phyloP scores from a whole-genome alignment of 2,113 vertebrate species.

The Syrrhaptes paradoxus region DNA sequence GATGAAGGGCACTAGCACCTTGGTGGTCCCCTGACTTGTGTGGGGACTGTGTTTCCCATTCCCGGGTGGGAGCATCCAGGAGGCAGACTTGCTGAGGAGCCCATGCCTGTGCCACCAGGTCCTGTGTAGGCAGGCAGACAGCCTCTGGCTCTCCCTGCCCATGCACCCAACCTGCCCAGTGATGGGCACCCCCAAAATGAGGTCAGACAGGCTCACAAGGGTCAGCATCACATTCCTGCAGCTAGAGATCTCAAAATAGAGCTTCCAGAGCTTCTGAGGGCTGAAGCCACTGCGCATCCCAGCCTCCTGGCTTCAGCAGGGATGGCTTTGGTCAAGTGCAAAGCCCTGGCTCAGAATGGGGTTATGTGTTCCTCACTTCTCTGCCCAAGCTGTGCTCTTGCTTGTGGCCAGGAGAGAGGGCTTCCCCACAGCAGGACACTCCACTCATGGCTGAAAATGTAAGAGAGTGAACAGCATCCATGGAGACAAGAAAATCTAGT shows the following conservation, averaged over 20 bases:
- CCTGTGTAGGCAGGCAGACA: background rate
- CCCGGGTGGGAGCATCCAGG: background rate
- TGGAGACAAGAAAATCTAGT: background rate
- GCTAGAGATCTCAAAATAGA: background rate
- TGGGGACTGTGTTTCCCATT: background rate
- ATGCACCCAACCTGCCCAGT: fast-evolving
- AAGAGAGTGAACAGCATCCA: background rate
- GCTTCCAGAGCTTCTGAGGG: background rate
- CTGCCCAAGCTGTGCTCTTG: background rate
- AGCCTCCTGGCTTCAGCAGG: background rate
- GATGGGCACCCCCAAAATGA: background rate
- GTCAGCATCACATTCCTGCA: background rate
- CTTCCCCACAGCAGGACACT: background rate
- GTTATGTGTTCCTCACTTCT: background rate
- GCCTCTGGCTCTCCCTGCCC: background rate
- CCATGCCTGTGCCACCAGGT: background rate
- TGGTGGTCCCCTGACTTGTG: background rate
- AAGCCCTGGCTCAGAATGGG: background rate
- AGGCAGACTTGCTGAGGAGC: background rate
- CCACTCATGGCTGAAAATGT: background rate
- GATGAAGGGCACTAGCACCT: background rate
- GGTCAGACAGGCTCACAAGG: background rate
- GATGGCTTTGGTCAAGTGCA: background rate
- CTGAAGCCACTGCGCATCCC: background rate
- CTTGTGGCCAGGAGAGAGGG: fast-evolving